Evolutionary conservation across 2,888 invertebrate species (phyloP).

Genomic region (Acrobasis consociella): DNA sequence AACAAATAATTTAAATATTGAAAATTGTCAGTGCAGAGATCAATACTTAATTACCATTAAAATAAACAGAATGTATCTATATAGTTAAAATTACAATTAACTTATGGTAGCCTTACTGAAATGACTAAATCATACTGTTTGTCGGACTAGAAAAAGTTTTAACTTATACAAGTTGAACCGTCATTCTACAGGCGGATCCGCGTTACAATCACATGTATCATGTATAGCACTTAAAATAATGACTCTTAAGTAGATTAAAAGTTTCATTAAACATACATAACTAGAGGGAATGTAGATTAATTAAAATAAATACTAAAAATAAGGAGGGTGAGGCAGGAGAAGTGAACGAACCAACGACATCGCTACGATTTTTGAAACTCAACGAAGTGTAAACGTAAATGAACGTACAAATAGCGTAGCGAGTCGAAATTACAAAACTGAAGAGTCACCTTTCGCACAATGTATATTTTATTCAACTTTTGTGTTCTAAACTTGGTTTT

Average conservation of each 20-base stretch:
- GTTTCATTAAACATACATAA: background rate
- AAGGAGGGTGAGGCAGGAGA: conserved; percentile 21
- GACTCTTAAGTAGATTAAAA: background rate
- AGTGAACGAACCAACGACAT: conserved; percentile 18
- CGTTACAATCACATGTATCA: background rate
- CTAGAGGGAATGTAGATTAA: conserved; percentile 11
- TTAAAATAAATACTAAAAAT: conserved; percentile 12
- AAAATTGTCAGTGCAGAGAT: background rate
- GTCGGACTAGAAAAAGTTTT: conserved; percentile 27
- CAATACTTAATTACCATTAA: background rate
- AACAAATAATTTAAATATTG: background rate
- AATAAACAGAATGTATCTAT: background rate
- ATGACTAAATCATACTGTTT: conserved; percentile 9
- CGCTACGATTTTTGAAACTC: conserved; percentile 10
- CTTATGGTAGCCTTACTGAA: background rate
- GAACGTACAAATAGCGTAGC: conserved; percentile 9
- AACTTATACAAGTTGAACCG: conserved; percentile 27
- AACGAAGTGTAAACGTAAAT: conserved; percentile 8
- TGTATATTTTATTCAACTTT: background rate
- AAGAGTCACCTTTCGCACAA: conserved; percentile 9
- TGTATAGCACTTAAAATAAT: conserved; percentile 9
- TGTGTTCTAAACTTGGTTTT: background rate
- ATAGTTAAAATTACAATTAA: background rate
- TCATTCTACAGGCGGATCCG: conserved; percentile 22
- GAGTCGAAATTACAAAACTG: conserved; percentile 10